These are phyloP conservation scores for Diorhabda elongata DNA, from an alignment of 1,140 invertebrate genomes.

Conservation along the genomic window DNA sequence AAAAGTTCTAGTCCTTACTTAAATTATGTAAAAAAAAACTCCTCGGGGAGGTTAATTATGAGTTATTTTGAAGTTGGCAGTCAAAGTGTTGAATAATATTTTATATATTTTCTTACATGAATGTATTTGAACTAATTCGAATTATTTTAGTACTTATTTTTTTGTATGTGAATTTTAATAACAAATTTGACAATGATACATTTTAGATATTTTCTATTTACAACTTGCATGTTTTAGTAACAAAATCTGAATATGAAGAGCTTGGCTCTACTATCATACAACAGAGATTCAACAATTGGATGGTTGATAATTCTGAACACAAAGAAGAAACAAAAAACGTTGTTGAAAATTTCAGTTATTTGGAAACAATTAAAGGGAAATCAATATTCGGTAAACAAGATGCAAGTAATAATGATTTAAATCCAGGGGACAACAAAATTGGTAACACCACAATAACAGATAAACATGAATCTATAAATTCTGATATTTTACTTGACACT, in stretches of 20 bases:
- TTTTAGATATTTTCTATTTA: no score
- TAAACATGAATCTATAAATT: background rate
- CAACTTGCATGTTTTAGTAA: slow-evolving; percentile 55
- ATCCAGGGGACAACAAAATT: background rate
- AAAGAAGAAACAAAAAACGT: slow-evolving; percentile 15
- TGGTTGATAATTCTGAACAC: slow-evolving; percentile 22
- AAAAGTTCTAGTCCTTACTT: no score
- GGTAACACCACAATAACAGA: background rate
- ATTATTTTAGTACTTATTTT: no score
- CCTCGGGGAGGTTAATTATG: no score
- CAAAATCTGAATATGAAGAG: slow-evolving; percentile 85
- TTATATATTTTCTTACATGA: no score
- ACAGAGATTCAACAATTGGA: slow-evolving; percentile 40
- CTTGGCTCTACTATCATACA: slow-evolving; percentile 55
- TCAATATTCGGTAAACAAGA: slow-evolving; percentile 30
- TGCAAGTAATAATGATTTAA: background rate
- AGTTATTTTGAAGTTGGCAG: no score
- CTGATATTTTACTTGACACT: background rate
- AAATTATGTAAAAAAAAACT: no score
- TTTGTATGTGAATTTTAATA: no score
- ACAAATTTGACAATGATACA: no score
- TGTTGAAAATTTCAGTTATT: slow-evolving; percentile 17
- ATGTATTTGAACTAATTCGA: no score
- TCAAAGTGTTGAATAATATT: no score
- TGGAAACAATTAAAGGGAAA: slow-evolving; percentile 20